These are phyloP conservation scores for Cyprinus carpio DNA, from an alignment of 2,113 vertebrate species.

Conservation along the genomic window DNA sequence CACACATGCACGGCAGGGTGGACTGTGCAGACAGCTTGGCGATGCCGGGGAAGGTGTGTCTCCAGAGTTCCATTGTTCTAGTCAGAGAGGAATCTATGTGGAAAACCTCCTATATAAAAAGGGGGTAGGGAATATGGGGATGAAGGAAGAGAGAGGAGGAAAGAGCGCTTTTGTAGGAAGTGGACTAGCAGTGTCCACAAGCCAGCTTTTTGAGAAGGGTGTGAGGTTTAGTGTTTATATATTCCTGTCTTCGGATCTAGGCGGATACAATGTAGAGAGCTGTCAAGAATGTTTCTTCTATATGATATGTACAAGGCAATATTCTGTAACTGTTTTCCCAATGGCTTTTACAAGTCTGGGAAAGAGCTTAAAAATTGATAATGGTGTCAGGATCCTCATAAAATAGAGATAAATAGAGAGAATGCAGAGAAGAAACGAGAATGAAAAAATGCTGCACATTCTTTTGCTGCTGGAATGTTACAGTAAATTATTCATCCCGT, in stretches of 20 bases:
- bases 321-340: slow-evolving; percentile 25
- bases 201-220: slow-evolving; percentile 4
- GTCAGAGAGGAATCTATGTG: slow-evolving; percentile 43
- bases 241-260: not conserved
- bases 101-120: slow-evolving; percentile 43
- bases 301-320: not conserved
- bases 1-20: slow-evolving; percentile 47
- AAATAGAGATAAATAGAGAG: slow-evolving; percentile 35
- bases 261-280: not conserved
- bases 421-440: not conserved
- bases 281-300: not conserved
- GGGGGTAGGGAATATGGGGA: slow-evolving; percentile 35
- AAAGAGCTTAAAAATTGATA: slow-evolving; percentile 15
- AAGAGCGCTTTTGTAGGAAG: slow-evolving; percentile 45
- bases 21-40: slow-evolving; percentile 55
- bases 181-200: slow-evolving; percentile 28
- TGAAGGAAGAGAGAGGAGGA: slow-evolving; percentile 42
- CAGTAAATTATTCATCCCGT: slow-evolving; percentile 55
- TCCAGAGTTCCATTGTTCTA: slow-evolving; percentile 58
- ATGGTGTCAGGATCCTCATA: slow-evolving; percentile 15
- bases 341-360: not conserved
- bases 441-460: slow-evolving; percentile 43
- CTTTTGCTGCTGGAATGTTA: slow-evolving; percentile 41
- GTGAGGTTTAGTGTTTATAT: slow-evolving; percentile 12
- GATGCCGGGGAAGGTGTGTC: slow-evolving; percentile 60